Conservation (phyloP, 2,888 invertebrate genomes). For the Apomyelois bistriatella region DNA sequence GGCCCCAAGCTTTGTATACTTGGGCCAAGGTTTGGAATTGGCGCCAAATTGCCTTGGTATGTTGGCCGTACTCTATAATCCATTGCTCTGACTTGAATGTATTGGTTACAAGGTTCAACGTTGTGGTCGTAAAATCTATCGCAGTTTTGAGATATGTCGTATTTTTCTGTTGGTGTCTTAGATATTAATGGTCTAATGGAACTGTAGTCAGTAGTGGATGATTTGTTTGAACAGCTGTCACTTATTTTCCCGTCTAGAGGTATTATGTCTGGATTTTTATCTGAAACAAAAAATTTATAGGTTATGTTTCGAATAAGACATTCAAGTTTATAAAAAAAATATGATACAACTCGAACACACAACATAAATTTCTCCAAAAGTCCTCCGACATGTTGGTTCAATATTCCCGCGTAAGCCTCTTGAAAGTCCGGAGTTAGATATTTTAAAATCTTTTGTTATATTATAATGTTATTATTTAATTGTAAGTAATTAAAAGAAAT, state of each 20-base stretch:
- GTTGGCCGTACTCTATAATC: slow-evolving; percentile 54
- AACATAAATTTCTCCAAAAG: too few species aligned
- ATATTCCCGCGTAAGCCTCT: too few species aligned
- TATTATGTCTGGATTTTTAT: slow-evolving; percentile 75
- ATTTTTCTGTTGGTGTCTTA: slow-evolving; percentile 58
- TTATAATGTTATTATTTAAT: too few species aligned
- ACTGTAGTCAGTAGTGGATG: slow-evolving; percentile 68
- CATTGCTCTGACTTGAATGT: slow-evolving; percentile 63
- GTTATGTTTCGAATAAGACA: neutral
- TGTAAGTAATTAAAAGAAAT: too few species aligned
- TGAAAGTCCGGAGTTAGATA: too few species aligned
- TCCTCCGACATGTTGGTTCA: too few species aligned
- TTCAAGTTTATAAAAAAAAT: too few species aligned
- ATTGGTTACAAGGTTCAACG: slow-evolving; percentile 60
- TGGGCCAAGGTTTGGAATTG: slow-evolving; percentile 49
- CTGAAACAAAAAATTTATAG: slow-evolving; percentile 37
- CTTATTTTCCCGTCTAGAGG: slow-evolving; percentile 72
- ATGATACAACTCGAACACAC: too few species aligned
- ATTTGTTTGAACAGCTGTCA: slow-evolving; percentile 70
- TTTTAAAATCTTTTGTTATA: too few species aligned
- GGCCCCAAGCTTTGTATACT: slow-evolving; percentile 41
- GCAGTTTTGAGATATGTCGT: slow-evolving; percentile 54
- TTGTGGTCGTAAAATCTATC: slow-evolving; percentile 63
- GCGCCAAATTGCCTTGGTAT: slow-evolving; percentile 39
- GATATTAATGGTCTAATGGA: slow-evolving; percentile 65